Base-by-base conservation (phyloP, 2,888 invertebrate genomes). In the Drosophila neutralis region DNA sequence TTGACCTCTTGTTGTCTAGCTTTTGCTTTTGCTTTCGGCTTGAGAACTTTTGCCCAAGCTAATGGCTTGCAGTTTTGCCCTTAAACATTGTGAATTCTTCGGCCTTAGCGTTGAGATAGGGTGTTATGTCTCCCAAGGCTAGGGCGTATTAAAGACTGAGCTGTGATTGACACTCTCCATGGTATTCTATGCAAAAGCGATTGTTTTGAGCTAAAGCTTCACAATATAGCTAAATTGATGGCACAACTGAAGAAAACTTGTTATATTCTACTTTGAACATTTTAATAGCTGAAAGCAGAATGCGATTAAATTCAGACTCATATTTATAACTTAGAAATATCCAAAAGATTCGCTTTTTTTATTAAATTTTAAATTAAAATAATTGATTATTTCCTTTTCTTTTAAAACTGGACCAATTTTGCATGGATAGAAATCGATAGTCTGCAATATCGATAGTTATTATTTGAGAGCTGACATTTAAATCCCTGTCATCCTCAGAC, bases 1-100 rank as follows among this genome's bases (percentile, higher is more conserved):
- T 64, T 54, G 74, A 69, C 72, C 89, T 76, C 87, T 89, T 89
- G 83, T 84, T 89, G 89, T 84, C 83, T 88, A 75, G 85, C 78
- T 42, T 78, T 80, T 81, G 85, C 78, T 42, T 78, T 80, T 81
- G 82, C 81, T 74, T 74, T 78, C 57, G 66, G 74, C 57, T 66
- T 64, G 65, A 70, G 59, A 75, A 62, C 86, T 76, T 85, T 83
- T 75, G 71, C 66, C 69, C 70, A 69, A 67, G 85, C 82, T 89
- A 85, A 85, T 89, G 82, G 85, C 63, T 73, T 75, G 54, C 70
- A 61, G 76, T 52, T 31, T 69, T 52, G 58, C 68, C 69, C 67
- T 24, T 68, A 77, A 73, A 75, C 66, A 73, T 73, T 68, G 65
- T 60, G 53, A 49, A 29, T 45, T 57, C 65, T 45, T 67, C 59